Evolutionary conservation across 2,888 invertebrate genomes (phyloP).

Genomic region (Carpatolechia fugitivella): DNA sequence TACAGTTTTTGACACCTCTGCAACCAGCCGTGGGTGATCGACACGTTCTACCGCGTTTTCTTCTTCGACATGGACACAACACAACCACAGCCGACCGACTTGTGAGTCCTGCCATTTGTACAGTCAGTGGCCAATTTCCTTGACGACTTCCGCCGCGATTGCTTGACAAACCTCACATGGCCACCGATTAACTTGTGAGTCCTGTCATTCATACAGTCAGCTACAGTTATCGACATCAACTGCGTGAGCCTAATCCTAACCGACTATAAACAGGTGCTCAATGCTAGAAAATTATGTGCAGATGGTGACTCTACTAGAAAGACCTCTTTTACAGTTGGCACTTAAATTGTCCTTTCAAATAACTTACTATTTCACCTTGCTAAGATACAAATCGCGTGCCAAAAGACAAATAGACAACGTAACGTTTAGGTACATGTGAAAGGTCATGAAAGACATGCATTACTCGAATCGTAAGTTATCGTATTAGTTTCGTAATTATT

Average conservation of each 20-base stretch:
- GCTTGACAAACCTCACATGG: no score
- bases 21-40: constrained; percentile 89
- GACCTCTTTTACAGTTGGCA: no score
- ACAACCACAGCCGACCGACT: no score
- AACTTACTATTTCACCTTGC: not conserved
- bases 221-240: no score
- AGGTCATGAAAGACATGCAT: not conserved
- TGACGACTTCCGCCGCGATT: constrained; percentile 81
- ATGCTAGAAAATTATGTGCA: no score
- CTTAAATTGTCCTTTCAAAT: not conserved
- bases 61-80: no score
- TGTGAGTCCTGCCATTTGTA: no score
- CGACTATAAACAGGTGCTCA: no score
- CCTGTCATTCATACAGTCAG: not conserved
- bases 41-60: constrained; percentile 71
- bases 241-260: no score
- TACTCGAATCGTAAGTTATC: not conserved
- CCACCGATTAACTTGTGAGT: constrained; percentile 83
- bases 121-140: constrained; percentile 80
- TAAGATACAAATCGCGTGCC: not conserved
- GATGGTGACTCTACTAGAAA: no score
- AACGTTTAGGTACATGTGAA: not conserved
- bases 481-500: no score
- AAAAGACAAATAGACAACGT: not conserved
- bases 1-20: no score